Evolutionary conservation across 2,113 vertebrate species (phyloP).

Genomic region (Gulo gulo): DNA sequence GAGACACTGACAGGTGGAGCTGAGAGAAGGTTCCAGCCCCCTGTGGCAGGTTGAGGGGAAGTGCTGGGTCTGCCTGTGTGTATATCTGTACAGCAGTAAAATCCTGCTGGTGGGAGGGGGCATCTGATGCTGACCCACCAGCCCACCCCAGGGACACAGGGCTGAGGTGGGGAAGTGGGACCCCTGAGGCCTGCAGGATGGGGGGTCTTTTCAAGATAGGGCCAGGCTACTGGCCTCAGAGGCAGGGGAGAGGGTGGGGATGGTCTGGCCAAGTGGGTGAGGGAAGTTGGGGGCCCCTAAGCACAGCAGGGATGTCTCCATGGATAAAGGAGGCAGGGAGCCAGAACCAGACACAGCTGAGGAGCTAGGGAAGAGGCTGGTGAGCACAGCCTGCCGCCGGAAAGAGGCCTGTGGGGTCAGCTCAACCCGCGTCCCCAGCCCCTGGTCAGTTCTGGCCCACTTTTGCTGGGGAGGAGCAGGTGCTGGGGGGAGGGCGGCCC

Average conservation of each 20-base stretch:
- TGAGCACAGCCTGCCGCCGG: background rate
- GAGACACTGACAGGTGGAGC: background rate
- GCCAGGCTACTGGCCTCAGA: background rate
- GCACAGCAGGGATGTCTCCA: rapidly evolving
- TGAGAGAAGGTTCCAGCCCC: background rate
- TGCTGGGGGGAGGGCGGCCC: too few relatives aligned
- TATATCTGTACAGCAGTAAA: background rate
- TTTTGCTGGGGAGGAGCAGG: background rate
- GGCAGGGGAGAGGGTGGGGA: background rate
- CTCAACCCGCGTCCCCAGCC: background rate
- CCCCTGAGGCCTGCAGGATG: background rate
- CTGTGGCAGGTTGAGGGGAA: rapidly evolving
- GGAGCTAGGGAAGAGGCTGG: background rate
- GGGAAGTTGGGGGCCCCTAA: too few relatives aligned
- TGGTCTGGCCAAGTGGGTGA: background rate
- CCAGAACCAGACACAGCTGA: background rate
- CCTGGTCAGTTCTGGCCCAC: background rate
- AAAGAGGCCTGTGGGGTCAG: background rate
- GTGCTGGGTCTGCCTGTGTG: rapidly evolving
- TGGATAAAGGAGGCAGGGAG: rapidly evolving
- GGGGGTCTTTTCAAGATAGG: background rate
- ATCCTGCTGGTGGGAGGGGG: background rate
- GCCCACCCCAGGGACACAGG: rapidly evolving
- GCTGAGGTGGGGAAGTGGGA: rapidly evolving
- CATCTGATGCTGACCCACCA: rapidly evolving